Conservation (phyloP, 1,140 invertebrate genomes). For the Melipona quadrifasciata region DNA sequence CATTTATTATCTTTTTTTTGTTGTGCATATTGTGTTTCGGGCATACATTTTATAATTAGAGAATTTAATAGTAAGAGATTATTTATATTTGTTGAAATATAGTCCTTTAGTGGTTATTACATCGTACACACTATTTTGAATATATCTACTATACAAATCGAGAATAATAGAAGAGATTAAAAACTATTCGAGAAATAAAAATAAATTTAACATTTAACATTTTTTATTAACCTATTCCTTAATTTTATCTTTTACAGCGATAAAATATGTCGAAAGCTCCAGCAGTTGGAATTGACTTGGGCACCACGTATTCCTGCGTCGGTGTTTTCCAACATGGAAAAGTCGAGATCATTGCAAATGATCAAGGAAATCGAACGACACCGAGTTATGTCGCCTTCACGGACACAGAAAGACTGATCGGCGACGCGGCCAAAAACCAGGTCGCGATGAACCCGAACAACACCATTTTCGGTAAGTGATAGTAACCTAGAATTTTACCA, state of each 20-base stretch:
- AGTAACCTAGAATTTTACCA: not conserved
- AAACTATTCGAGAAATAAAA: too few species aligned
- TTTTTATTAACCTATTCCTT: not conserved
- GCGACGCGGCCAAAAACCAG: constrained; percentile 91
- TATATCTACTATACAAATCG: too few species aligned
- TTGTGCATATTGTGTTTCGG: not conserved
- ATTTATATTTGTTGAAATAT: too few species aligned
- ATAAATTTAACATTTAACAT: too few species aligned
- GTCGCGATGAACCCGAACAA: constrained; percentile 89
- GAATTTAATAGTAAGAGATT: not conserved
- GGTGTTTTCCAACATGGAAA: constrained; percentile 91
- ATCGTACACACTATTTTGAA: too few species aligned
- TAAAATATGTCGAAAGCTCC: constrained; percentile 77
- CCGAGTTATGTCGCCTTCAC: constrained; percentile 96
- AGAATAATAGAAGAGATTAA: too few species aligned
- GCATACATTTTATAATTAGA: not conserved
- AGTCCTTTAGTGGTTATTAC: too few species aligned
- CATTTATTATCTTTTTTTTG: not conserved
- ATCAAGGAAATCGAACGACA: constrained; percentile 95
- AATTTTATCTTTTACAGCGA: not conserved
- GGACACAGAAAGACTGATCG: constrained; percentile 92
- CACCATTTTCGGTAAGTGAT: constrained; percentile 85
- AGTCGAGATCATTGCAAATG: constrained; percentile 96
- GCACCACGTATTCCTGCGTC: constrained; percentile 91
- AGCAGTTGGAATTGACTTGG: constrained; percentile 89